phyloP scores from a whole-genome alignment of 2,113 vertebrate species.

The Daubentonia madagascariensis region DNA sequence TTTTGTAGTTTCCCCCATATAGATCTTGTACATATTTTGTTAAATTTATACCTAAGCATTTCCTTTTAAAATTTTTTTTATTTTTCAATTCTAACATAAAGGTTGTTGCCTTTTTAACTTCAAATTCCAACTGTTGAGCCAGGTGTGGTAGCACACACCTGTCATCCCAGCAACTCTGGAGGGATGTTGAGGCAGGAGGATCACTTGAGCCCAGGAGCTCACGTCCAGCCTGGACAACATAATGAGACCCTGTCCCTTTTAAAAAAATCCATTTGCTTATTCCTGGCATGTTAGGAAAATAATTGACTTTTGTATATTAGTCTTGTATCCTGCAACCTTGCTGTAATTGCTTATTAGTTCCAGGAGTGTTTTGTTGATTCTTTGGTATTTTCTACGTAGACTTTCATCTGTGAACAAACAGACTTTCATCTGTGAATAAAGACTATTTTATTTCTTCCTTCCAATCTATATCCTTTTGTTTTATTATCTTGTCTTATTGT shows the following conservation, averaged over 20 bases:
- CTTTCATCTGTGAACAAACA: no score
- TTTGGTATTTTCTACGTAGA: conserved; percentile 11
- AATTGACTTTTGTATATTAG: background rate
- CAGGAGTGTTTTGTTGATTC: background rate
- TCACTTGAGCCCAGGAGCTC: background rate
- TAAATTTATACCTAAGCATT: background rate
- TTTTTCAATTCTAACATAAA: background rate
- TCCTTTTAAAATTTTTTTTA: background rate
- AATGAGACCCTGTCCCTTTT: background rate
- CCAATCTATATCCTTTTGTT: background rate
- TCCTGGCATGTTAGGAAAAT: background rate
- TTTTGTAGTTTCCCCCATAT: background rate
- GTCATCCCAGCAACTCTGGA: background rate
- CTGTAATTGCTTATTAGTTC: background rate
- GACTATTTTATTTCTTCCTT: background rate
- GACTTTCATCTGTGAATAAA: background rate
- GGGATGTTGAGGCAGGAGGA: background rate
- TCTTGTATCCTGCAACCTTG: background rate
- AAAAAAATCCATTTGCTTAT: background rate
- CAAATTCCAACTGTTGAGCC: background rate
- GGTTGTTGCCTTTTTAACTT: background rate
- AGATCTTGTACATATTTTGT: background rate
- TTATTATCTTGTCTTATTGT: background rate
- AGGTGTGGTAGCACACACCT: background rate
- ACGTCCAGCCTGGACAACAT: background rate